phyloP scores from a whole-genome alignment of 2,113 vertebrate species.

The Ammodytes marinus region DNA sequence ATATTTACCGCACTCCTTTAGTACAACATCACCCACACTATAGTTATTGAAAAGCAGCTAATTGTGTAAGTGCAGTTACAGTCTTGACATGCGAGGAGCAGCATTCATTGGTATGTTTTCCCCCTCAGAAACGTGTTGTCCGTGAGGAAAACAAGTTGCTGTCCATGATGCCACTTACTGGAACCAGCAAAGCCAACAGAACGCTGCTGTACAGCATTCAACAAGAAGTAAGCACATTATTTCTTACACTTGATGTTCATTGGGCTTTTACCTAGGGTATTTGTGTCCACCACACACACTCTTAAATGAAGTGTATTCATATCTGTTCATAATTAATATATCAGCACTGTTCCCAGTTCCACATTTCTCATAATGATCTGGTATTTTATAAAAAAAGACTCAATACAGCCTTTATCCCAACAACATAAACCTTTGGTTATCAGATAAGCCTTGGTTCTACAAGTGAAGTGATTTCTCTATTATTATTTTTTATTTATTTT shows the following conservation, averaged over 20 bases:
- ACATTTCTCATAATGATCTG: no score
- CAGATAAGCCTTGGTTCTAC: no score
- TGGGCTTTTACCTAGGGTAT: not conserved
- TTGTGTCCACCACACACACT: no score
- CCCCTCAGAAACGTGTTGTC: conserved; percentile 69
- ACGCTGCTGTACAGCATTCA: conserved; percentile 79
- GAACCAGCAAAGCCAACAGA: conserved; percentile 74
- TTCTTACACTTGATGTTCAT: not conserved
- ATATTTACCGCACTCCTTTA: not conserved
- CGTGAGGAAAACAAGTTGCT: conserved; percentile 73
- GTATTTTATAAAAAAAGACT: no score
- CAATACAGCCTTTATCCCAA: no score
- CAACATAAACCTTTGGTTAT: no score
- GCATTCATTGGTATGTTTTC: not conserved
- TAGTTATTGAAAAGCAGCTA: not conserved
- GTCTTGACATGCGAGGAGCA: not conserved
- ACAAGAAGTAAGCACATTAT: conserved; percentile 61
- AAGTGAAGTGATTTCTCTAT: not conserved
- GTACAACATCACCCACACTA: not conserved
- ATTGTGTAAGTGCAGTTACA: not conserved
- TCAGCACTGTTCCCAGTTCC: no score
- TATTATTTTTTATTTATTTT: not conserved
- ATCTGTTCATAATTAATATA: no score
- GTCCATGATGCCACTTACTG: conserved; percentile 77
- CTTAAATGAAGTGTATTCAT: no score